Evolutionary conservation across 64 coral and sea anemone genomes (phyloP).

Genomic region (Porites lutea): DNA sequence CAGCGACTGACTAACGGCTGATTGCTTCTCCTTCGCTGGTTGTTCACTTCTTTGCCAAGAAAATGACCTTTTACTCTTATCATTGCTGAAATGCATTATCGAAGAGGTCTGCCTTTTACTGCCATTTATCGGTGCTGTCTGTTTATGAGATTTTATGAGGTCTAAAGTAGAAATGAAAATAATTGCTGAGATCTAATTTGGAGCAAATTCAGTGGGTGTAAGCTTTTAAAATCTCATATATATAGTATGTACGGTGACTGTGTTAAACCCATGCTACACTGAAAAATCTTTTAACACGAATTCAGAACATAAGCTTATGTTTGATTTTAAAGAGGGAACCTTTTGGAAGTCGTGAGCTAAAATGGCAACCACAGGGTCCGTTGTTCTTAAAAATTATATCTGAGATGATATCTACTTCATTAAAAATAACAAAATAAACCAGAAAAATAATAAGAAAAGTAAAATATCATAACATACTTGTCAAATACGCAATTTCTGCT

Average conservation of each 20-base stretch:
- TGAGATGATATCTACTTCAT: background rate
- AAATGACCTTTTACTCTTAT: slow-evolving; percentile 23
- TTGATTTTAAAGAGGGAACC: no score
- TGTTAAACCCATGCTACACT: no score
- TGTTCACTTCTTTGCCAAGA: slow-evolving; percentile 34
- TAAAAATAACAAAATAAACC: background rate
- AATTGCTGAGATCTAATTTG: background rate
- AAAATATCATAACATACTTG: slow-evolving; percentile 54
- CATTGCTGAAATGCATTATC: background rate
- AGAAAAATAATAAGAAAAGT: background rate
- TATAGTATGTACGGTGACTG: no score
- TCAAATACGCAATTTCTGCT: slow-evolving; percentile 72
- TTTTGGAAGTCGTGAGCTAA: no score
- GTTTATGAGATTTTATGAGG: slow-evolving; percentile 67
- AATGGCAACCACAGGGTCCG: no score
- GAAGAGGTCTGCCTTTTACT: background rate
- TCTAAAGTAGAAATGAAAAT: slow-evolving; percentile 34
- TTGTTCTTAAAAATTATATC: background rate
- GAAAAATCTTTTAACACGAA: no score
- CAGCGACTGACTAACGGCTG: no score
- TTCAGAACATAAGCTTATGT: no score
- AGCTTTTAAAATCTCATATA: no score
- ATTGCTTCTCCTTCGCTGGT: background rate
- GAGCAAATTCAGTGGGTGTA: no score
- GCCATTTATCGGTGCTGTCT: background rate